A percentile compares a stretch with the other conserved stretches of the same genome.
Evolutionary conservation across 2,797 vertebrate genomes (phyloP).

Genomic region (Lacerta bilineata): DNA sequence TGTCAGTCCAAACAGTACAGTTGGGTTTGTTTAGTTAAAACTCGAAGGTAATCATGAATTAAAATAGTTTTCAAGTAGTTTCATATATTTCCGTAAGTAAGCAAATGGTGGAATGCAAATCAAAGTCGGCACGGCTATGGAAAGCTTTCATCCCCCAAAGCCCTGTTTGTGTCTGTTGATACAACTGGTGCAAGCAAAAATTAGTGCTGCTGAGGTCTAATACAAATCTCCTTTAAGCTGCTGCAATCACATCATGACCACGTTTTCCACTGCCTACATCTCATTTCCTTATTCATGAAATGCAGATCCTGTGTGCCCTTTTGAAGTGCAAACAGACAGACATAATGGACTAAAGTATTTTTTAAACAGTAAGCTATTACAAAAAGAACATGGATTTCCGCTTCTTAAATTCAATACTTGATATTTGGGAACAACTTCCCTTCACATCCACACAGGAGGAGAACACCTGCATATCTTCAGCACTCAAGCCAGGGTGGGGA

Average conservation of each 20-base stretch:
- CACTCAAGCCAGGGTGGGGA: not conserved
- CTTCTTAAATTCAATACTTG: slow-evolving; percentile 23
- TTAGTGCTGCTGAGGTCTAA: not conserved
- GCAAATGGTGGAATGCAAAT: not conserved
- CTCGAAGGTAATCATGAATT: not conserved
- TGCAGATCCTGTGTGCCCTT: not conserved
- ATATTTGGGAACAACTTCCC: not conserved
- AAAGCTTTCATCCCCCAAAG: accelerated
- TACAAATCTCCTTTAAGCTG: slow-evolving; percentile 4
- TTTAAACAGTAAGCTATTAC: slow-evolving; percentile 16
- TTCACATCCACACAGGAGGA: not conserved
- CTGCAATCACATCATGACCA: slow-evolving; percentile 10
- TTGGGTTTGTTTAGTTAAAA: not conserved
- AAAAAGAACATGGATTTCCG: not conserved
- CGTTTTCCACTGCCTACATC: not conserved
- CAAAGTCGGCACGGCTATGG: not conserved
- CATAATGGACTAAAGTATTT: slow-evolving; percentile 31
- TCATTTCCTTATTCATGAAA: slow-evolving; percentile 18
- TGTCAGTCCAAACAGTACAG: not conserved
- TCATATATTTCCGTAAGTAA: not conserved
- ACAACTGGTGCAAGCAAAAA: not conserved
- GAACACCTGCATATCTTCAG: not conserved
- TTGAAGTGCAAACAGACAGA: slow-evolving; percentile 8
- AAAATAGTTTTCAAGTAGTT: not conserved
- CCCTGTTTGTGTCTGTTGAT: not conserved